phyloP scores from a whole-genome alignment of 2,797 vertebrate genomes.

The Ctenopoma multispine region DNA sequence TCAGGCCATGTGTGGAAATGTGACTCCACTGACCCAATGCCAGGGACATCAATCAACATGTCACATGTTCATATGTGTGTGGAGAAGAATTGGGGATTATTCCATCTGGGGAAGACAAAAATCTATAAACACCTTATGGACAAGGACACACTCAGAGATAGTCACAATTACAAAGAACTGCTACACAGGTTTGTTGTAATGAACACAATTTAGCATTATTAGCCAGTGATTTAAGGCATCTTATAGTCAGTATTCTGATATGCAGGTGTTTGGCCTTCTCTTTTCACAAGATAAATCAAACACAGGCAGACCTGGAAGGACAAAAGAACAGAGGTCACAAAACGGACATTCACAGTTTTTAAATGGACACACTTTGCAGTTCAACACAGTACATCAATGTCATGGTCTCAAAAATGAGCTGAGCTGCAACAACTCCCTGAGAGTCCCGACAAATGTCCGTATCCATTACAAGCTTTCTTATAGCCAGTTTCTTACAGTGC shows the following conservation, averaged over 20 bases:
- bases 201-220: slow-evolving; percentile 26
- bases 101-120: slow-evolving; percentile 14
- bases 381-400: background rate
- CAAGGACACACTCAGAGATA: slow-evolving; percentile 32
- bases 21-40: slow-evolving; percentile 62
- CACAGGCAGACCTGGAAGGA: background rate
- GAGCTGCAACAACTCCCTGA: background rate
- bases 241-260: slow-evolving; percentile 19
- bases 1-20: slow-evolving; percentile 66
- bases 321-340: background rate
- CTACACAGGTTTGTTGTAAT: slow-evolving; percentile 7
- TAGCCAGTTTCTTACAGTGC: slow-evolving; percentile 19
- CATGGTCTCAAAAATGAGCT: background rate
- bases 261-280: background rate
- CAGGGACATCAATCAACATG: slow-evolving; percentile 74
- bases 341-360: background rate
- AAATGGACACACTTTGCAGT: background rate
- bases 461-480: slow-evolving; percentile 3
- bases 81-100: slow-evolving; percentile 18
- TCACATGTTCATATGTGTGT: slow-evolving; percentile 30
- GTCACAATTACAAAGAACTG: slow-evolving; percentile 26
- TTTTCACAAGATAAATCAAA: background rate
- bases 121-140: slow-evolving; percentile 27
- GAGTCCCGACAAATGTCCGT: slow-evolving; percentile 8
- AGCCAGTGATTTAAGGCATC: slow-evolving; percentile 17